These are phyloP conservation scores for Gobio gobio DNA, from an alignment of 2,113 vertebrate species.

Conservation along the genomic window DNA sequence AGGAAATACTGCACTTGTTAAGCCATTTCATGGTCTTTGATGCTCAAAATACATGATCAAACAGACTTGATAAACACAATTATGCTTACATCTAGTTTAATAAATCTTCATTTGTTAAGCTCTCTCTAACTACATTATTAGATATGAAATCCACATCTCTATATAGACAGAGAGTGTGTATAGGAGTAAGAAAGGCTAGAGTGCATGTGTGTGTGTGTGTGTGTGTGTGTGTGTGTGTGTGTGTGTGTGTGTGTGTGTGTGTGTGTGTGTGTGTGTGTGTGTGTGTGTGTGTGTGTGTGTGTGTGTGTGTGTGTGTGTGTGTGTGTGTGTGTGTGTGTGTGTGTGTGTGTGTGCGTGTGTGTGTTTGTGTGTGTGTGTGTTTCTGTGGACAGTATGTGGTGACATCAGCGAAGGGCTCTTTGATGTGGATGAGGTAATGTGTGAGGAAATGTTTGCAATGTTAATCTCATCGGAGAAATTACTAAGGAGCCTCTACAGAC, in stretches of 20 bases:
- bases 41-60: neutral
- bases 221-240: too few species aligned
- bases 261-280: slow-evolving; percentile 58
- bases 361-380: slow-evolving; percentile 48
- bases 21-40: neutral
- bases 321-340: too few species aligned
- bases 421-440: slow-evolving; percentile 79
- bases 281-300: slow-evolving; percentile 58
- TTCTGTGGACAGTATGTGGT: slow-evolving; percentile 72
- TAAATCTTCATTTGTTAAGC: neutral
- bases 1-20: neutral
- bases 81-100: neutral
- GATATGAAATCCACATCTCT: neutral
- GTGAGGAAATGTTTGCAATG: slow-evolving; percentile 76
- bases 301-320: slow-evolving; percentile 49
- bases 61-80: neutral
- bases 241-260: neutral
- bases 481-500: slow-evolving; percentile 21
- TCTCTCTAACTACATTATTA: neutral
- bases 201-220: slow-evolving; percentile 40
- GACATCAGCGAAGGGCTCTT: slow-evolving; percentile 73
- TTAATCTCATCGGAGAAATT: slow-evolving; percentile 69
- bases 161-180: slow-evolving; percentile 17
- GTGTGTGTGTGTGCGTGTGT: slow-evolving; percentile 48
- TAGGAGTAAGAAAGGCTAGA: neutral